Evolutionary conservation across 2,888 invertebrate genomes (phyloP), one percentile per base, ranked within the genome.

Genomic region (Scaeva pyrastri): DNA sequence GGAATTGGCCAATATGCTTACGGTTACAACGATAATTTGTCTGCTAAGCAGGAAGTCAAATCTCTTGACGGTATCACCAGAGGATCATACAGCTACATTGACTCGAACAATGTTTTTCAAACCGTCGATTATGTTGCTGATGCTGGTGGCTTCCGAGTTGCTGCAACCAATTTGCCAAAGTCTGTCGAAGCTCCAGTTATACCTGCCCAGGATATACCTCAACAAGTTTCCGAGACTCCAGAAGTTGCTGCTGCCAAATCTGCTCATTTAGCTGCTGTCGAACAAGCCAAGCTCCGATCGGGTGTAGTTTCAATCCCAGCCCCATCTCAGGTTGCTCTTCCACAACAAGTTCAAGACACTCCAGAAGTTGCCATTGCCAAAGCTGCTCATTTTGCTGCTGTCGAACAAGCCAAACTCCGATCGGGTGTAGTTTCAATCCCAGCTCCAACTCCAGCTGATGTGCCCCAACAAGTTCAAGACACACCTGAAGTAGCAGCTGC

Each of bases 141-240:
- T 90, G 90, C n/a, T n/a, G n/a, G n/a, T n/a, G 95, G 95, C 8
- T 95, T 95, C 92, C 94, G 94, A 82, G 93, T 94, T 39, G 94
- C 94, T 1, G 95, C 94, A 77, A 94, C 94, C 23, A 95, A 95
- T 90, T 90, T 95, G 70, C 95, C 95, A 48, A 88, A 52, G 23
- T 88, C 88, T 8, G 82, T 88, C 26, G 91, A 90, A 50, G 90
- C 77, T 72, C 16, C 16, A 26, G 5, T 12, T 19, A 7, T 19
- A 14, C 5, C 16, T 16, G n/a, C 6, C 1, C 10, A 10, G 0
- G n/a, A 26, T 1, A 7, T 19, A 16, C 64, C 48, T 7, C 66
- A 8, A 36, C 48, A 12, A 48, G 66, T 66, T 19, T 3, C 6
- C 0, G 48, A 66, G 2, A 66, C 66, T 31, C 45, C 31, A 1